Base-by-base conservation (phyloP, 2,888 invertebrate species). In the Philereme transversata region DNA sequence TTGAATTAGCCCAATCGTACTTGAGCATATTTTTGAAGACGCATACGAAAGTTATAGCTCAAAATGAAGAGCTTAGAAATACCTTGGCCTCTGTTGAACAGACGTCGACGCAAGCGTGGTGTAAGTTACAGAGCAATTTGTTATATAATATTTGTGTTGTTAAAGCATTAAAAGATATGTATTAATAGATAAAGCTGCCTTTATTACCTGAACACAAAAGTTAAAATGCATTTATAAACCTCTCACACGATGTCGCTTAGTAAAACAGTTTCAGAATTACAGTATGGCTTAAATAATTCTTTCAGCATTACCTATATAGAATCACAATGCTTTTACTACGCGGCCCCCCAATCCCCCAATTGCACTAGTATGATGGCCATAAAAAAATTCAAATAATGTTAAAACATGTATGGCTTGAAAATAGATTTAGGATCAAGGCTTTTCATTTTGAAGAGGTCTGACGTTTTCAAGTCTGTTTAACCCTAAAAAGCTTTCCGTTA, bases 1-100 rank as follows among this genome's bases (percentile, higher is more conserved):
- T 98, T 86, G 99, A 99, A 90, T 87, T 99, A 57, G 95, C 96
- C 0, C 97, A 99, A 81, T 95, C 98, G 0, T 99, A 98, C 87
- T 93, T 99, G 62, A 95, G 96, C 49, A 93, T 98, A 48, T 98
- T 98, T 85, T 86, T 99, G 40, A 98, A 98, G 86, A 94, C 95
- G 44, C 96, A 97, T 77, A 95, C 95, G 0, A 91, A 93, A 62
- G 77, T 89, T 5, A 91, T 97, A 54, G 91, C 94, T 0, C 86
- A 93, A 52, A 92, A 92, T 44, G 84, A 92, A 43, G 88, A 90
- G 45, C 84, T 97, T 49, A 86, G 93, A 33, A 82, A 90, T 35
- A 89, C 87, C 56, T 77, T 97, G 51, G 85, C 86, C 0, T 85
- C 91, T 11, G 87, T 97, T 0, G 94, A 95, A 70, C 89, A 93